These are phyloP conservation scores for Melitaea athalia DNA, from an alignment of 2,888 invertebrate genomes.

Conservation along the genomic window DNA sequence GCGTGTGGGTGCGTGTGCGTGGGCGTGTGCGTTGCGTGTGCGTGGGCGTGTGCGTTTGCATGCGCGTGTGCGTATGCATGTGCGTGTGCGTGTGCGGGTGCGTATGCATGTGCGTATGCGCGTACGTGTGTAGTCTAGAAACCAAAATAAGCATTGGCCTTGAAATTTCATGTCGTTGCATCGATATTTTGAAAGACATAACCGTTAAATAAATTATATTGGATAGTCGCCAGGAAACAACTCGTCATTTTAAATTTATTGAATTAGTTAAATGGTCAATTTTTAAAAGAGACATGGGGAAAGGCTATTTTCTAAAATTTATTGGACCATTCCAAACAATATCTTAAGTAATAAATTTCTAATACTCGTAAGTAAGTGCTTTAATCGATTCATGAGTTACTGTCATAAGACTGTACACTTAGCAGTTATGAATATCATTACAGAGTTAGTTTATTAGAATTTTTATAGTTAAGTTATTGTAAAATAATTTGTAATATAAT, in stretches of 20 bases:
- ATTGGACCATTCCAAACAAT: slow-evolving; percentile 16
- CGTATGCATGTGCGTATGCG: no score
- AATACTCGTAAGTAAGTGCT: slow-evolving; percentile 1
- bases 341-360: slow-evolving; percentile 18
- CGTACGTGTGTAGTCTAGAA: not conserved
- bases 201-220: slow-evolving; percentile 68
- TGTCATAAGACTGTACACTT: no score
- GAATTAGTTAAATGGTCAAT: slow-evolving; percentile 24
- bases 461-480: no score
- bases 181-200: slow-evolving; percentile 65
- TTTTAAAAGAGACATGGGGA: slow-evolving; percentile 18
- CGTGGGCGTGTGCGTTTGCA: no score
- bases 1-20: no score
- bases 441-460: no score
- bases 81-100: no score
- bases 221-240: slow-evolving; percentile 58
- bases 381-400: not conserved
- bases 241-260: slow-evolving; percentile 27
- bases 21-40: no score
- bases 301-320: slow-evolving; percentile 20
- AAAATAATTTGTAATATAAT: no score
- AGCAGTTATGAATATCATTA: no score
- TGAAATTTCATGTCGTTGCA: slow-evolving; percentile 54
- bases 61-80: no score
- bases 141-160: slow-evolving; percentile 46